Evolutionary conservation across 2,797 vertebrate species (phyloP), one percentile per base, ranked within the genome.

Genomic region (Clarias pachynema): DNA sequence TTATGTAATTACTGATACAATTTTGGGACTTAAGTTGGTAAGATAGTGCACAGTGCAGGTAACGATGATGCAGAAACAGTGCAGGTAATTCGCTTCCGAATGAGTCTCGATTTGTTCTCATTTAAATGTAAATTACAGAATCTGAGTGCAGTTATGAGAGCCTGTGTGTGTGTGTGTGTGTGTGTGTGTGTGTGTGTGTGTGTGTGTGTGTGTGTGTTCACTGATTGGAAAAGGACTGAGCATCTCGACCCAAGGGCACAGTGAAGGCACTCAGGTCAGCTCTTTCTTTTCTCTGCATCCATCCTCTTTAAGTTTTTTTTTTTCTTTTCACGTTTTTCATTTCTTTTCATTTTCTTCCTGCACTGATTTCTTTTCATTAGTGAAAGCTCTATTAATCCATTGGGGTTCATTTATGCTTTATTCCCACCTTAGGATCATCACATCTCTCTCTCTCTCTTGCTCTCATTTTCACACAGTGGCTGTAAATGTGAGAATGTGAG

Each of bases 121-220:
- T 92, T 91, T 90, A 89, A 90, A 92, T 92, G 86, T 89, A 91
- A 92, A 92, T 93, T 86, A 79, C 86, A 72, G 72, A 87, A 65
- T 86, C 79, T 60, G 80, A 86, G 84, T 87, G 82, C 81, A 86
- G 85, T 89, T 88, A 88, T 74, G 80, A 81, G 81, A 86, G 65
- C 4, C 40, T 29, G 7, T n/a, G 22, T 44, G 56, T 60, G 69
- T 44, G 37, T 62, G 57, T 75, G 29, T 74, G n/a, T 63, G 82
- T 83, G 66, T 63, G 26, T 70, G 81, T 72, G 37, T 26, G 37
- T 66, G 40, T 29, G 10, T 80, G 26, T 59, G 53, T 59, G 53
- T 59, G 26, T 59, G 53, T 59, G 29, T 59, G 53, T 75, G 73
- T 78, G 37, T 68, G 66, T 40, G 69, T 69, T 44, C 57, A 49